Conservation (phyloP, 2,888 invertebrate species). For the Flexamia atlantica region DNA sequence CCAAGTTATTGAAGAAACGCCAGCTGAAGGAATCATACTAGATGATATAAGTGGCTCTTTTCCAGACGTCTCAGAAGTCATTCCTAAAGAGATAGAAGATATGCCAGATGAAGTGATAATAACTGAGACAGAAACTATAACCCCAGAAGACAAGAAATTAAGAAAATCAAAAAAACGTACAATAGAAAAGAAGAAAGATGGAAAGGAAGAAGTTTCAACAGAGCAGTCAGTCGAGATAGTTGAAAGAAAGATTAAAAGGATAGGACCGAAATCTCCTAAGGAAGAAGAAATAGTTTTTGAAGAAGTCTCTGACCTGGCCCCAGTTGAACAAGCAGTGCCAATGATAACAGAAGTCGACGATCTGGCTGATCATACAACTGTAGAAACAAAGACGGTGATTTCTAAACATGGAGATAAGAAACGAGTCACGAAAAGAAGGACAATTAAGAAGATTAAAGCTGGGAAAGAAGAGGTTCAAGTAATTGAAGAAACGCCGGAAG, state of each 20-base stretch:
- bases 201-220: constrained; percentile 64
- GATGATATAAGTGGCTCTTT: constrained; percentile 26
- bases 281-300: constrained; percentile 54
- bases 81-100: constrained; percentile 59
- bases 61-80: constrained; percentile 31
- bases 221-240: constrained; percentile 63
- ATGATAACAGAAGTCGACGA: constrained; percentile 19
- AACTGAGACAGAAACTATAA: constrained; percentile 67
- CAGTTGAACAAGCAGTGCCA: constrained; percentile 42
- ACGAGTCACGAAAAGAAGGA: constrained; percentile 59
- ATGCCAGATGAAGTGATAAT: constrained; percentile 62
- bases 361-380: constrained; percentile 45
- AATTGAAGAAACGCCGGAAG: constrained; percentile 62
- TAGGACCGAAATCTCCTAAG: constrained; percentile 64
- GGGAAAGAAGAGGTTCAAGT: constrained; percentile 66
- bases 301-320: constrained; percentile 43
- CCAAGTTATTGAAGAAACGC: constrained; percentile 63
- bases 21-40: constrained; percentile 40
- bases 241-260: constrained; percentile 54
- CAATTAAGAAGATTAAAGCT: constrained; percentile 64
- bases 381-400: constrained; percentile 38
- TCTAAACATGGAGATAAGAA: constrained; percentile 46
- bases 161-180: constrained; percentile 51
- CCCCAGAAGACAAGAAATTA: constrained; percentile 67
- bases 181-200: constrained; percentile 65